Evolutionary conservation across 1,140 invertebrate species (phyloP).

Genomic region (Nylanderia fulva): DNA sequence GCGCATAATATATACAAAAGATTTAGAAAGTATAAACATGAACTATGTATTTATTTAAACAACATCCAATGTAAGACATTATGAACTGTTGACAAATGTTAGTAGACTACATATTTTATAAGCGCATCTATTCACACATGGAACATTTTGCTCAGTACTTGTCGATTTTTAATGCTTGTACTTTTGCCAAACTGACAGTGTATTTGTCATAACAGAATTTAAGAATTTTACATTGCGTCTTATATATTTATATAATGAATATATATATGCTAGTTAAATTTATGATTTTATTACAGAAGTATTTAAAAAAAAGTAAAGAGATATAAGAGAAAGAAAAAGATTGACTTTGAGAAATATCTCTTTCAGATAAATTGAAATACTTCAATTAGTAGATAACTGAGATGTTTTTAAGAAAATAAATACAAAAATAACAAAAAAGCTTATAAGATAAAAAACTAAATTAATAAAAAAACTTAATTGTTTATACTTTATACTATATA

Average conservation of each 20-base stretch:
- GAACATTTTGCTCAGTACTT: not conserved
- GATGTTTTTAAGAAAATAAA: not conserved
- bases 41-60: not conserved
- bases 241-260: conserved; percentile 21
- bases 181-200: not conserved
- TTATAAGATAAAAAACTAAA: not conserved
- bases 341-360: not conserved
- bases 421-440: not conserved
- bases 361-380: not conserved
- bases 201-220: conserved; percentile 5
- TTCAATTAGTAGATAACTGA: not conserved
- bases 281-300: not conserved
- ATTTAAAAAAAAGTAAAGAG: not conserved
- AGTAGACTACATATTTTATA: not conserved
- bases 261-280: not conserved
- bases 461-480: not conserved
- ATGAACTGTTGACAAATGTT: not conserved
- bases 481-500: conserved; percentile 10
- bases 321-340: too few species aligned
- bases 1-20: not conserved
- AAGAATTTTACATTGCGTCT: conserved; percentile 4
- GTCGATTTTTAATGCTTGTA: not conserved
- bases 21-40: not conserved
- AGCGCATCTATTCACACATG: not conserved
- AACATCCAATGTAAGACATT: not conserved